Conservation (phyloP, 2,888 invertebrate species). For the Bimastos eiseni region DNA sequence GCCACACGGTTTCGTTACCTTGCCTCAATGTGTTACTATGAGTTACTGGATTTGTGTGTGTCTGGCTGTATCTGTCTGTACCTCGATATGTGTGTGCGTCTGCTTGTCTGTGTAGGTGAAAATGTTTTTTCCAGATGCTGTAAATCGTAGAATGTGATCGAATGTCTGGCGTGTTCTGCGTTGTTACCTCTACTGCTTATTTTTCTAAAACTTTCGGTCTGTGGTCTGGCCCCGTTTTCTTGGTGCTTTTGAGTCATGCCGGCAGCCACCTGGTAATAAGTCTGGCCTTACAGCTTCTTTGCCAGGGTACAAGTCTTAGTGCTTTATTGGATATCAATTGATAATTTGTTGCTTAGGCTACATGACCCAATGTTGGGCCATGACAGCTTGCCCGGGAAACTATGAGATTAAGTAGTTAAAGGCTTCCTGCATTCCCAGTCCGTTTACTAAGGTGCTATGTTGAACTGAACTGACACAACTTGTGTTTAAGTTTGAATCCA, state of each 20-base stretch:
- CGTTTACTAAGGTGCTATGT: too few species aligned
- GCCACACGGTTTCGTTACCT: neutral
- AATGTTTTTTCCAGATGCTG: slow-evolving; percentile 1
- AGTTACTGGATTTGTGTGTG: too few species aligned
- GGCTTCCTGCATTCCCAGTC: too few species aligned
- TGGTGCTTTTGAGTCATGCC: neutral
- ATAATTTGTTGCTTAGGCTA: neutral
- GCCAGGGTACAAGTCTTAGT: neutral
- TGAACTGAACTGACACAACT: too few species aligned
- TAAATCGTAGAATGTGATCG: neutral
- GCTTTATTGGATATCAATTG: neutral
- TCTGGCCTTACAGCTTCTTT: neutral
- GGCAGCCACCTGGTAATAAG: neutral
- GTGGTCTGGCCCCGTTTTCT: neutral
- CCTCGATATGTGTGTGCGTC: neutral
- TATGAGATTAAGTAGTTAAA: too few species aligned
- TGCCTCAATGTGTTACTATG: neutral
- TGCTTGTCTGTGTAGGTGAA: neutral
- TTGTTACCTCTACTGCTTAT: neutral
- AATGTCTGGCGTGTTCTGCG: neutral
- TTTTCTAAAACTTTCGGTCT: neutral
- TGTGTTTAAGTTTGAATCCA: too few species aligned
- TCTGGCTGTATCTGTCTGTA: too few species aligned
- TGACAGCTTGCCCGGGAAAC: too few species aligned
- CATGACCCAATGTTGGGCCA: too few species aligned